Evolutionary conservation across 1,140 invertebrate genomes (phyloP), one percentile per base, ranked within the genome.

Genomic region (Solenopsis invicta): DNA sequence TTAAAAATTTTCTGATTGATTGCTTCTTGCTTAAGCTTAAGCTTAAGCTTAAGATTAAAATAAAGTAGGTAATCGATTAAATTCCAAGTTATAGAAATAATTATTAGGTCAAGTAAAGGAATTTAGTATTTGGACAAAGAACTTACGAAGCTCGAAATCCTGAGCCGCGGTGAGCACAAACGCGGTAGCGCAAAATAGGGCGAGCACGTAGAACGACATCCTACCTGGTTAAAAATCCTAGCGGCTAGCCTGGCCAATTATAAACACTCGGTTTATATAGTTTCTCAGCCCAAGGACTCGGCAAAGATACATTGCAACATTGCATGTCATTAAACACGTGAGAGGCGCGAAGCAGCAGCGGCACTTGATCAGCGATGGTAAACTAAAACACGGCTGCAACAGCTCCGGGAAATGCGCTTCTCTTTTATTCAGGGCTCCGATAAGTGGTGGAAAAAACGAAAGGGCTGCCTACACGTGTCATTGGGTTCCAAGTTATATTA

Each of bases 221-320:
- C 59, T 87, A 56, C 84, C 69, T 77, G 88, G 54, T 91, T 92
- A 86, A 92, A 92, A 93, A 93, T 92, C 90, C 82, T 87, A 80
- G 75, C 87, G 85, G 92, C 89, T 89, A 89, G 87, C 90, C 56
- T 91, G 89, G 78, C 87, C 89, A 93, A 94, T 94, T 94, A 89
- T 91, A 92, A 93, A 90, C 92, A 88, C 78, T 93, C 92, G 92
- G 94, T 95, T 95, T 95, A 95, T 95, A 95, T 95, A 95, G 93
- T 94, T 94, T 94, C 91, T 87, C 92, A 88, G 85, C 87, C 93
- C 95, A 95, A 95, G 95, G 95, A 95, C 94, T 95, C 81, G 77
- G 87, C 89, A 91, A 91, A 91, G 91, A 91, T 91, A 90, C 92
- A 87, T 95, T 95, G 93, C 94, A 94, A 95, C 95, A 95, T 95